Evolutionary conservation across 2,113 vertebrate species (phyloP), one percentile per base, ranked within the genome.

Genomic region (Oophaga pumilio): DNA sequence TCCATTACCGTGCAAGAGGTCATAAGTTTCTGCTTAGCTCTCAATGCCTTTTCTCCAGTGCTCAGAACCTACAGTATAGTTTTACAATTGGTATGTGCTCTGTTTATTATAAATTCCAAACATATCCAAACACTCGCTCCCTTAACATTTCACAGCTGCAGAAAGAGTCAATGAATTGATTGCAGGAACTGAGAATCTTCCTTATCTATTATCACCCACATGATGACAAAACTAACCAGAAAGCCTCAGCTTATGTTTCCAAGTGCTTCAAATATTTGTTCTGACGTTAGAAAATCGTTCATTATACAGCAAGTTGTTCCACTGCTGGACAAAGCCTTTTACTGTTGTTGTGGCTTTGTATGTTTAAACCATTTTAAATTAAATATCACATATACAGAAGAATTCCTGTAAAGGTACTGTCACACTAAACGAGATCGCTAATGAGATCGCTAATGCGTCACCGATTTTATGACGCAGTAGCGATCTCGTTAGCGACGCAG

Each of bases 81-180:
- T 57, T 76, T 88, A 83, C 69, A 83, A 59, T 76, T 76, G 86
- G 69, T 82, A 88, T 88, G 86, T 88, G 86, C 80, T 88, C 86
- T 88, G 86, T 88, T 88, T 88, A 88, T 88, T 88, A 88, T 83
- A 88, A 76, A 88, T 82, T 88, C 71, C 86, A 76, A 88, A 88
- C 80, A 88, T 50, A 83, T 88, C 80, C 28, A 83, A 88, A 88
- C 86, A 88, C 56, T 83, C 9, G 24, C 60, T 76, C 43, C 79
- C 69, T 76, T 82, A 76, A 88, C 86, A 88, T 88, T 88, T 88
- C 59, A 52, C 86, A 88, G 86, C 86, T 83, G 86, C 60, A 66
- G 22, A 83, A 83, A 59, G 43, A 49, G 12, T 52, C 79, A 76
- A 57, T 83, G 57, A 60, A 88, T 88, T 77, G 86, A 83, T 83